Evolutionary conservation across 1,140 invertebrate genomes (phyloP).

Genomic region (Drosophila neocordata): DNA sequence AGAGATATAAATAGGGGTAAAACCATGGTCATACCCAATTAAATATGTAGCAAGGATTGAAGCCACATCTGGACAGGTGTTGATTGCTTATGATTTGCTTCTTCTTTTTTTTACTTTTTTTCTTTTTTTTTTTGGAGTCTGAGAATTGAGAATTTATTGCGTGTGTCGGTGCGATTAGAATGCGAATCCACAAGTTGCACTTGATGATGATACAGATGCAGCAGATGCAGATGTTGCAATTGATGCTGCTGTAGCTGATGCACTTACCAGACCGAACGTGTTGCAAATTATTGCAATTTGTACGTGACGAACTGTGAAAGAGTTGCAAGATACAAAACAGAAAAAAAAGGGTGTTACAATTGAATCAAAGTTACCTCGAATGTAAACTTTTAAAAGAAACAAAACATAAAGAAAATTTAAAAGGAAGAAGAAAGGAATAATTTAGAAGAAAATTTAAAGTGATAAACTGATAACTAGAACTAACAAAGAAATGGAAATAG

Average conservation of each 20-base stretch:
- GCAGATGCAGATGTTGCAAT: slow-evolving; percentile 18
- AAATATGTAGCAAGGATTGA: slow-evolving; percentile 29
- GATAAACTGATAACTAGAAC: too few relatives aligned
- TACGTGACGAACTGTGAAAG: slow-evolving; percentile 55
- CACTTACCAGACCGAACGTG: slow-evolving; percentile 49
- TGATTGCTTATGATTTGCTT: slow-evolving; percentile 49
- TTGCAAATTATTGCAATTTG: slow-evolving; percentile 73
- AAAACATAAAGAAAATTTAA: too few relatives aligned
- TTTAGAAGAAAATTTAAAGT: too few relatives aligned
- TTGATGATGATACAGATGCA: slow-evolving; percentile 28
- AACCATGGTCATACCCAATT: slow-evolving; percentile 14
- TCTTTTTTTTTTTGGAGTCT: slow-evolving; percentile 13
- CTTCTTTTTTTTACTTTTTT: not conserved
- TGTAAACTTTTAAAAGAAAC: too few relatives aligned
- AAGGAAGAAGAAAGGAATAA: too few relatives aligned
- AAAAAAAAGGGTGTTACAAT: slow-evolving; percentile 2
- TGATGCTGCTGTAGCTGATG: slow-evolving; percentile 23
- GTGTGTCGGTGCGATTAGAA: slow-evolving; percentile 38
- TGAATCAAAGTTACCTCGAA: slow-evolving; percentile 1
- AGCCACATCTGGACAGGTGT: slow-evolving; percentile 56
- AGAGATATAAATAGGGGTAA: not conserved
- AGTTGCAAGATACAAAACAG: slow-evolving; percentile 15
- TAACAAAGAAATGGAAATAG: too few relatives aligned
- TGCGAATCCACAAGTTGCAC: not conserved
- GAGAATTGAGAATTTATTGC: slow-evolving; percentile 47